Evolutionary conservation across 2,113 vertebrate genomes (phyloP).

Genomic region (Hypomesus transpacificus): DNA sequence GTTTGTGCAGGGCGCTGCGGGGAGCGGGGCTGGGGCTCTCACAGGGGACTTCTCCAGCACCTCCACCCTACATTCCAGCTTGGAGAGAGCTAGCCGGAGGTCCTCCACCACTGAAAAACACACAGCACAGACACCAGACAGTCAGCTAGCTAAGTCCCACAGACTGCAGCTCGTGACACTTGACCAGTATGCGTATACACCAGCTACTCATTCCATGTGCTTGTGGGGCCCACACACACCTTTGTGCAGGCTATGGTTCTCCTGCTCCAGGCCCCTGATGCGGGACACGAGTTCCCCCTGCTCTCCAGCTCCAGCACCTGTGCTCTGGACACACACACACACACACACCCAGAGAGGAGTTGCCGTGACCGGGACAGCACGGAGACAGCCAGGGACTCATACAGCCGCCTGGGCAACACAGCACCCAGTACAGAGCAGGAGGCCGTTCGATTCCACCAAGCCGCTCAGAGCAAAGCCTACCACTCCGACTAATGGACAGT

Average conservation of each 20-base stretch:
- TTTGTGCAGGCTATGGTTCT: slow-evolving; percentile 84
- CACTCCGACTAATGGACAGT: no score
- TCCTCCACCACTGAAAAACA: slow-evolving; percentile 78
- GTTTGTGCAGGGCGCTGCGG: slow-evolving; percentile 69
- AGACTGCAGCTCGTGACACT: not conserved
- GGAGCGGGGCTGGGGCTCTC: slow-evolving; percentile 22
- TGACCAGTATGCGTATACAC: not conserved
- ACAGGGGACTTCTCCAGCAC: slow-evolving; percentile 78
- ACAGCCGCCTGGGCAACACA: no score
- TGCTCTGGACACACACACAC: slow-evolving; percentile 39
- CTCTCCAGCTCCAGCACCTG: slow-evolving; percentile 64
- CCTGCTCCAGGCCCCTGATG: slow-evolving; percentile 84
- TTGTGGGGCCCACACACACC: slow-evolving; percentile 65
- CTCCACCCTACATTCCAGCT: slow-evolving; percentile 78
- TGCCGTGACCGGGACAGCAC: no score
- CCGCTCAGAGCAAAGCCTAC: no score
- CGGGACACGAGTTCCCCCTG: slow-evolving; percentile 78
- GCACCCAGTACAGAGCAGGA: no score
- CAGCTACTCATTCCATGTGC: not conserved
- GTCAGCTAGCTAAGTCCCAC: not conserved
- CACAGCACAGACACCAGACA: not conserved
- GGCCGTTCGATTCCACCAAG: no score
- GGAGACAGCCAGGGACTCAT: no score
- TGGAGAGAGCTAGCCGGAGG: slow-evolving; percentile 80
- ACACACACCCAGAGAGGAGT: not conserved